Base-by-base conservation (phyloP, 2,888 invertebrate genomes). In the Sinhomidia bicolor region DNA sequence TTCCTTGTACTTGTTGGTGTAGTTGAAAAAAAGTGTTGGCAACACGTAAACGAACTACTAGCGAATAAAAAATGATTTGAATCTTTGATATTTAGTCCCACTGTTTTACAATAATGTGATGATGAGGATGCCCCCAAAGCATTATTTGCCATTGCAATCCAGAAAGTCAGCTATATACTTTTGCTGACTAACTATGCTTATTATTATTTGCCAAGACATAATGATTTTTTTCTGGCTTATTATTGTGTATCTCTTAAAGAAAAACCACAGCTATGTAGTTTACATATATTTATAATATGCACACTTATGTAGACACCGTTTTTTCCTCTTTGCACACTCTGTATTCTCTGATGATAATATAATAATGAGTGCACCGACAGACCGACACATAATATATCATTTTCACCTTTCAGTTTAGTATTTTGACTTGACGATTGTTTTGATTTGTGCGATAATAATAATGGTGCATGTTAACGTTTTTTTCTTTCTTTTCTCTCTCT, bases 361-460 rank as follows among this genome's bases (percentile, higher is more conserved):
- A 80, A 20, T 26, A 80, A 78, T 54, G 79, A 57, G 17, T 80
- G 54, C n/a, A 60, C 57, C 29, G 78, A 57, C 78, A 78, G 78
- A 78, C 51, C 54, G 41, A 60, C 60, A 36, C 79, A 85, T 85
- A 85, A 85, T 78, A 85, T 85, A 85, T 85, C 85, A 85, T 85
- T 78, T 78, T 85, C 78, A 76, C 85, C 85, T 85, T 60, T 83
- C 85, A 65, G 51, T 60, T 80, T 78, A 78, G 85, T 85, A 78
- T 85, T 85, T 85, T 85, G 85, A 85, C 85, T 85, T 78, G 85
- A 68, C 78, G 78, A 85, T 86, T 86, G 85, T 86, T 86, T 86
- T 86, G 85, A 86, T 86, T 62, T 80, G 62, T 62, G 71, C 57
- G 85, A 86, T 86, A 86, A 86, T 86, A 80, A 80, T 86, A 86